phyloP scores from a whole-genome alignment of 2,888 invertebrate genomes.

The Mechanitis mazaeus region DNA sequence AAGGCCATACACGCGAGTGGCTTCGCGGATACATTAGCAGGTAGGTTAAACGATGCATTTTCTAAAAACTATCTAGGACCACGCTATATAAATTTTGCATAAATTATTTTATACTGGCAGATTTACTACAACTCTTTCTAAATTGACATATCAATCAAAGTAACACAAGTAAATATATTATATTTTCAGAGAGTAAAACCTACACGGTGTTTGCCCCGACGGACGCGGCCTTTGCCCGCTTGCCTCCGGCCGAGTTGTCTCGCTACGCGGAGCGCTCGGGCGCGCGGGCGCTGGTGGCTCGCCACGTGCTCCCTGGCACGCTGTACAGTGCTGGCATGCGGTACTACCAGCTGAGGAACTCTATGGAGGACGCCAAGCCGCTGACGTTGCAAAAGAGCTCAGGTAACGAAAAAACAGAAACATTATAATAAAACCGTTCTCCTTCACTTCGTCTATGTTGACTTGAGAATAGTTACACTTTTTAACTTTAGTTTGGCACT shows the following conservation, averaged over 20 bases:
- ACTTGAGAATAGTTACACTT: too few species aligned
- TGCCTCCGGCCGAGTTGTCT: constrained; percentile 78
- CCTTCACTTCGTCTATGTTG: too few species aligned
- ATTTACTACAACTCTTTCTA: too few species aligned
- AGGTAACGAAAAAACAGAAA: constrained; percentile 58
- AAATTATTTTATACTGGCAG: too few species aligned
- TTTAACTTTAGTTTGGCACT: too few species aligned
- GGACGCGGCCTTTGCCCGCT: constrained; percentile 85
- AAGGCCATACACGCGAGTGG: constrained; percentile 87
- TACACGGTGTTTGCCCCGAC: constrained; percentile 91
- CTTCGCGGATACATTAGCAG: constrained; percentile 83
- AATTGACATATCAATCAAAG: neutral
- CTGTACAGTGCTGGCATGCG: constrained; percentile 91
- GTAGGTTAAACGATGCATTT: constrained; percentile 47
- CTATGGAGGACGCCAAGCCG: constrained; percentile 84
- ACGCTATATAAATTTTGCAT: too few species aligned
- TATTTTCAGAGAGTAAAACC: constrained; percentile 83
- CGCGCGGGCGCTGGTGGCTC: constrained; percentile 84
- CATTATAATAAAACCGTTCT: too few species aligned
- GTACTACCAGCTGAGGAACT: constrained; percentile 90
- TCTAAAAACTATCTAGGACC: too few species aligned
- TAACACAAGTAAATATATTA: neutral
- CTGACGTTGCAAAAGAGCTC: constrained; percentile 88
- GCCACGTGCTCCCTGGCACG: constrained; percentile 86
- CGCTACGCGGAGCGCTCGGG: constrained; percentile 78